These are phyloP conservation scores for Hiodon alosoides DNA, from an alignment of 2,113 vertebrate species.

Conservation along the genomic window DNA sequence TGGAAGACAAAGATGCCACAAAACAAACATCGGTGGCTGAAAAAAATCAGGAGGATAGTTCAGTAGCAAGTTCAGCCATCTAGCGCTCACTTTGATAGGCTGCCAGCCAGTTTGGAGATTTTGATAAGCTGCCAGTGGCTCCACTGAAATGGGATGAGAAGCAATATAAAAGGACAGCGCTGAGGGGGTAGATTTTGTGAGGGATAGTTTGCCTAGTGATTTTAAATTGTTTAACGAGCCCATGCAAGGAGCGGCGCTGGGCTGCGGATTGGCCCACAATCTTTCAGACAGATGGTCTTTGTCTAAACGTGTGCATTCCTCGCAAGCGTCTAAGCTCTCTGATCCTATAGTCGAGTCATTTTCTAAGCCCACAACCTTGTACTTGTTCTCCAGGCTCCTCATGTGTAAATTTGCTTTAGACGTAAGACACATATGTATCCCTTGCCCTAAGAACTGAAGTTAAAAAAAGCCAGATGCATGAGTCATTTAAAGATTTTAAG, in stretches of 20 bases:
- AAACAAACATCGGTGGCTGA: neutral
- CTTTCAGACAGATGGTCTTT: conserved; percentile 24
- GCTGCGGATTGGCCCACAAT: conserved; percentile 25
- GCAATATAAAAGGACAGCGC: conserved; percentile 40
- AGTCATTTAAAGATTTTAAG: too few relatives aligned
- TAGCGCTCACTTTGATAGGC: conserved; percentile 33
- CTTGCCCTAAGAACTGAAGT: neutral
- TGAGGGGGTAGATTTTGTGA: conserved; percentile 35
- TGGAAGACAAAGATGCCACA: neutral
- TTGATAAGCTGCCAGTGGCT: conserved; percentile 53
- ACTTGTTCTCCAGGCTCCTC: conserved; percentile 11
- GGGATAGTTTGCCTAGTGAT: conserved; percentile 46
- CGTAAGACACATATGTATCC: neutral
- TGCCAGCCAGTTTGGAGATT: conserved; percentile 46
- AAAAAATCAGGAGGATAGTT: neutral
- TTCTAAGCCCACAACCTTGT: conserved; percentile 16
- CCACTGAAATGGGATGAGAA: conserved; percentile 55
- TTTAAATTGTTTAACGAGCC: conserved; percentile 54
- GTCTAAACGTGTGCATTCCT: conserved; percentile 27
- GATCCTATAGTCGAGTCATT: conserved; percentile 15
- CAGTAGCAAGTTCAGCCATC: neutral
- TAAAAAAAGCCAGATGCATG: too few relatives aligned
- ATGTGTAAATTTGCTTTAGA: conserved; percentile 9
- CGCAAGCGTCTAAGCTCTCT: conserved; percentile 20
- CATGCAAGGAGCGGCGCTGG: conserved; percentile 29